Percentiles rank a stretch among this genome's conserved stretches.
Conservation (phyloP, 2,113 vertebrate species). For the Vidua macroura region DNA sequence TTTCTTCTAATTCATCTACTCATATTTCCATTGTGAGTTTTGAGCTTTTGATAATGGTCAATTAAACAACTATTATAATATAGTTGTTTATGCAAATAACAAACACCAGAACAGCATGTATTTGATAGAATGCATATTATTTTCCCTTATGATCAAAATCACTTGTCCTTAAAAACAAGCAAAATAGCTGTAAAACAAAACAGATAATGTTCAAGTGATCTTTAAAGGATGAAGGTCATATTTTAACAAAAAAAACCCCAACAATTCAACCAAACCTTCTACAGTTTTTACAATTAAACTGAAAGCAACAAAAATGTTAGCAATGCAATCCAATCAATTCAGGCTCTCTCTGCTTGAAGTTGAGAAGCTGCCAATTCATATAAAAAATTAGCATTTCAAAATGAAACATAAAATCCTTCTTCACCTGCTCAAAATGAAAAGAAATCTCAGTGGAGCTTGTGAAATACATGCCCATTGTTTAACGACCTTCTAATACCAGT, state of each 20-base stretch:
- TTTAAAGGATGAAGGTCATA: not conserved
- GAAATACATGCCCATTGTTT: slow-evolving; percentile 26
- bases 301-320: not conserved
- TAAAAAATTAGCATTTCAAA: slow-evolving; percentile 36
- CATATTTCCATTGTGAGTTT: not conserved
- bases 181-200: not conserved
- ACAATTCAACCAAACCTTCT: not conserved
- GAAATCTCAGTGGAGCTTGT: not conserved
- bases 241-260: not conserved
- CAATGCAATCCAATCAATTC: not conserved
- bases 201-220: not conserved
- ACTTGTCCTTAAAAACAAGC: not conserved
- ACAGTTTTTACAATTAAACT: not conserved
- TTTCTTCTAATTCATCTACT: not conserved
- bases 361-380: slow-evolving; percentile 18
- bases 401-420: slow-evolving; percentile 28
- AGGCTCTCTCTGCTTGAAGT: not conserved
- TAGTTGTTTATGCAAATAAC: not conserved
- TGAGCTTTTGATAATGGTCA: slow-evolving; percentile 25
- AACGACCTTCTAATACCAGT: slow-evolving; percentile 44
- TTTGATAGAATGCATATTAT: slow-evolving; percentile 9
- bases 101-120: slow-evolving; percentile 18
- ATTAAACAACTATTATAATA: slow-evolving; percentile 16
- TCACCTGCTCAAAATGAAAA: slow-evolving; percentile 41
- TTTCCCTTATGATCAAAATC: not conserved